Conservation (phyloP, 2,797 vertebrate species). For the Lophotriccus pileatus region DNA sequence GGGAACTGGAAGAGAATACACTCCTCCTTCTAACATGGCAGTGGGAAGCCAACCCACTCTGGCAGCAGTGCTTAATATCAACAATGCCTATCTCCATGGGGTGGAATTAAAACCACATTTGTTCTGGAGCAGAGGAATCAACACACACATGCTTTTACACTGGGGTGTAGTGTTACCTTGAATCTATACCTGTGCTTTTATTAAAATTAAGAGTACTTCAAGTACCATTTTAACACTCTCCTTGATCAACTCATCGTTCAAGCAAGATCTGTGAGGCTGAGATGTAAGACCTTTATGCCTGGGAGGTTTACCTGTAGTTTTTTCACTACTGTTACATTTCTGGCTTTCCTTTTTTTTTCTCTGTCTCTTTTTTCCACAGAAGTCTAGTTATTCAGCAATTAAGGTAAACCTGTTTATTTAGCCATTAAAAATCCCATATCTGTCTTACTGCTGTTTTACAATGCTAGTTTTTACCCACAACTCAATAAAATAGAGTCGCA, state of each 20-base stretch:
- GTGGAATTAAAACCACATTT: background rate
- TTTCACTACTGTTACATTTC: background rate
- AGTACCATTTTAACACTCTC: background rate
- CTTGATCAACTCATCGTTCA: background rate
- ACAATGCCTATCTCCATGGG: accelerated
- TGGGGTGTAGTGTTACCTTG: background rate
- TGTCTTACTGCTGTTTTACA: background rate
- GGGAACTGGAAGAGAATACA: background rate
- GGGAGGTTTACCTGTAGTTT: background rate
- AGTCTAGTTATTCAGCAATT: background rate
- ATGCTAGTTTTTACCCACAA: background rate
- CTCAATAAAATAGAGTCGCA: background rate
- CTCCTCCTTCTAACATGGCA: background rate
- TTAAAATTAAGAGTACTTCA: background rate
- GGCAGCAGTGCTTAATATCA: background rate
- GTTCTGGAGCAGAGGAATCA: background rate
- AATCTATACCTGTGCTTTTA: background rate
- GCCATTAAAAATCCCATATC: background rate
- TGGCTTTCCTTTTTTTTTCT: background rate
- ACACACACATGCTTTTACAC: background rate
- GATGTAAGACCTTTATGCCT: background rate
- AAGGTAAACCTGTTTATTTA: background rate
- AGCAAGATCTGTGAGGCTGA: background rate
- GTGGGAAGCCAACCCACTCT: background rate
- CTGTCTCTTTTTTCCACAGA: background rate